phyloP scores from a whole-genome alignment of 2,888 invertebrate species.

The Leucania comma region DNA sequence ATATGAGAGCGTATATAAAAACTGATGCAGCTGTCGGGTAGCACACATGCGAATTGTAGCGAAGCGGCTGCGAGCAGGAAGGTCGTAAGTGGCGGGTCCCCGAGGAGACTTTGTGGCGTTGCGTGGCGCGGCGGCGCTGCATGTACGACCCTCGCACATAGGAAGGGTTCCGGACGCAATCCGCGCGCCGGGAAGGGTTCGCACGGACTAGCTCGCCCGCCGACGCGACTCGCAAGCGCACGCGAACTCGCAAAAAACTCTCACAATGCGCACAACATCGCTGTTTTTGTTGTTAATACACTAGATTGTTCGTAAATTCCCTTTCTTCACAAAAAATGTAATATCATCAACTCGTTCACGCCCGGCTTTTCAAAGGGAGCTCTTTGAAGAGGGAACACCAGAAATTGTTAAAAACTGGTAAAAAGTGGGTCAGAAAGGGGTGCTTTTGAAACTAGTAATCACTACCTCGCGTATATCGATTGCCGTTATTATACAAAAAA shows the following conservation, averaged over 20 bases:
- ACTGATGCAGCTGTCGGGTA: constrained; percentile 89
- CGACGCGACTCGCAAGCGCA: constrained; percentile 91
- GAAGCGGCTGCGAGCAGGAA: constrained; percentile 68
- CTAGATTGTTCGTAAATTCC: constrained; percentile 90
- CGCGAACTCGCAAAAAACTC: constrained; percentile 88
- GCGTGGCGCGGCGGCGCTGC: constrained; percentile 45
- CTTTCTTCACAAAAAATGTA: constrained; percentile 88
- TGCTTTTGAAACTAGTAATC: constrained; percentile 90
- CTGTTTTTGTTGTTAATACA: constrained; percentile 90
- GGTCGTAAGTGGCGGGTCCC: constrained; percentile 73
- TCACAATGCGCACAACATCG: constrained; percentile 87
- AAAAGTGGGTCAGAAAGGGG: constrained; percentile 91
- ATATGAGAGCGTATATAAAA: constrained; percentile 90
- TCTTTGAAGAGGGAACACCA: constrained; percentile 86
- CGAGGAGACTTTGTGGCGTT: constrained; percentile 71
- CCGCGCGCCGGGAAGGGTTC: constrained; percentile 86
- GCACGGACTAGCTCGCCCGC: constrained; percentile 87
- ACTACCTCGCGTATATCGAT: constrained; percentile 88
- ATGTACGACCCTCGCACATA: constrained; percentile 73
- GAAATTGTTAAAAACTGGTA: constrained; percentile 89
- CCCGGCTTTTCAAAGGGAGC: constrained; percentile 89
- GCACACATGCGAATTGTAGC: constrained; percentile 90
- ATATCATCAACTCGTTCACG: constrained; percentile 91
- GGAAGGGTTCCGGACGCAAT: constrained; percentile 88
- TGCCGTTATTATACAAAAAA: constrained; percentile 89